Base-by-base conservation (phyloP, 2,797 vertebrate genomes). In the Iguana delicatissima region DNA sequence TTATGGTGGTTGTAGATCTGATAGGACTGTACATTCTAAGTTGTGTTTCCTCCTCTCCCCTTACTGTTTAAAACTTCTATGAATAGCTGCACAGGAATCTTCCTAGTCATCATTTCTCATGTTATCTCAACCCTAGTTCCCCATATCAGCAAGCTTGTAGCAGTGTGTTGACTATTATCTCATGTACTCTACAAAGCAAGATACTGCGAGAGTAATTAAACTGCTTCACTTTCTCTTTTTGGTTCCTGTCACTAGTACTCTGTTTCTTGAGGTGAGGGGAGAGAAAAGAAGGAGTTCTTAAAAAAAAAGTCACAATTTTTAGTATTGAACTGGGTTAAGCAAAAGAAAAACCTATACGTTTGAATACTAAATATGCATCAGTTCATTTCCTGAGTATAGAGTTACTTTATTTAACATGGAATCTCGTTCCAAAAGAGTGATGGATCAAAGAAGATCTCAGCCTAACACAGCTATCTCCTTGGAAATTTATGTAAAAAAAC, bases 141-240 rank as follows among this genome's bases (percentile, higher is more conserved):
- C 92, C 92, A 35, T 94, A 95, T 96, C 94, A 95, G 96, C 89
- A 94, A 92, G 91, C 95, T 96, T 93, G 95, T 95, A 97, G 94
- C 94, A 92, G 92, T 92, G 69, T 95, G 96, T 96, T 97, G 94
- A 92, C 96, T 96, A 94, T 96, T 97, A 97, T 97, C 95, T 96
- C 95, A 87, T 94, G 92, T 96, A 93, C 96, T 96, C 91, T 85
- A 91, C 93, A 94, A 94, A 88, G 55, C 52, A 72, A 93, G 95
- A 95, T 94, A 94, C 94, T 93, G 96, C 89, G 92, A 55, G 95
- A 96, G 96, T 97, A 97, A 97, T 97, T 97, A 97, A 97, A 95
- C 95, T 95, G 89, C 94, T 93, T 76, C n/a, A 22, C 74, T 38
- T 64, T 80, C 95, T 96, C 91, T 80, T 79, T 89, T 93, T 84